phyloP scores from a whole-genome alignment of 2,888 invertebrate species.

The Orchesella flavescens region DNA sequence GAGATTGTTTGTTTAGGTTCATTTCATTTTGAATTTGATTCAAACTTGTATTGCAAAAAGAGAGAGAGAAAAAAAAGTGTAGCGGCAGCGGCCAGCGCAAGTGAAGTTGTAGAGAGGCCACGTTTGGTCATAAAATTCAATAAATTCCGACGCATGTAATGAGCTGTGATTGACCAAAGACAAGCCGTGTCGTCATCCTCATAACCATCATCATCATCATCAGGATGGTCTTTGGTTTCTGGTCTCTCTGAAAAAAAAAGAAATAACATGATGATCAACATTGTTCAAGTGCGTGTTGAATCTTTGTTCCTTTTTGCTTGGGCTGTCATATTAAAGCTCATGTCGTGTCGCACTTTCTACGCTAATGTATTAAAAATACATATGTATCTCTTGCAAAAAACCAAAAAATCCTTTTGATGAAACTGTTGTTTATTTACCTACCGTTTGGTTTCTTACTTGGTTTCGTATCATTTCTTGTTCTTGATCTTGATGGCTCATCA shows the following conservation, averaged over 20 bases:
- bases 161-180: conserved; percentile 43
- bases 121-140: conserved; percentile 32
- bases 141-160: conserved; percentile 34
- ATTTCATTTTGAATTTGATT: too few relatives aligned
- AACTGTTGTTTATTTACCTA: background rate
- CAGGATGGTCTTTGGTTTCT: background rate
- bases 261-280: background rate
- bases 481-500: background rate
- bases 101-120: background rate
- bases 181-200: conserved; percentile 24
- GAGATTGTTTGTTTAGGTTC: background rate
- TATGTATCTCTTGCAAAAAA: background rate
- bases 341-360: conserved; percentile 24
- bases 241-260: background rate
- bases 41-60: background rate
- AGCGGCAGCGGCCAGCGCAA: background rate
- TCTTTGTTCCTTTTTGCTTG: too few relatives aligned
- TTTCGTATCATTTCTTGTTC: background rate
- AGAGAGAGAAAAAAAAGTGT: too few relatives aligned
- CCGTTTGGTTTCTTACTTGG: background rate
- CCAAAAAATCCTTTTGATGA: background rate
- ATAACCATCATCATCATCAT: background rate
- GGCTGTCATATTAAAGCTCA: background rate
- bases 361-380: background rate
- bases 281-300: background rate